Conservation (phyloP, 2,113 vertebrate genomes). For the Chlamydotis undulata region DNA sequence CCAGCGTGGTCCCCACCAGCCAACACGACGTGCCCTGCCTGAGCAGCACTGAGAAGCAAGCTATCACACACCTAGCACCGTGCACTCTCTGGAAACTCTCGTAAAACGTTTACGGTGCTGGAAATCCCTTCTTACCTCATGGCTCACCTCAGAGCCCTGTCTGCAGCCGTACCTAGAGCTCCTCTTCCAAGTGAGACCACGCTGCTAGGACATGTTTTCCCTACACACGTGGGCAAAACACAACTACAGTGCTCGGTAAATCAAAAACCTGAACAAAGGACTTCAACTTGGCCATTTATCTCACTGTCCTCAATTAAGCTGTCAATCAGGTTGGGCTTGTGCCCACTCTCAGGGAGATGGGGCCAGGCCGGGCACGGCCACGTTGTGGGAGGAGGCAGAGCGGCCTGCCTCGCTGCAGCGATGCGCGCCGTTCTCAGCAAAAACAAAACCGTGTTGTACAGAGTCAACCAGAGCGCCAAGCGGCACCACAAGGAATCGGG, state of each 20-base stretch:
- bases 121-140: not conserved
- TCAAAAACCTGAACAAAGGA: not conserved
- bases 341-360: not conserved
- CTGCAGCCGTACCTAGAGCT: not conserved
- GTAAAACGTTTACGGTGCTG: accelerated
- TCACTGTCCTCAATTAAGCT: not conserved
- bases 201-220: not conserved
- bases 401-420: not conserved
- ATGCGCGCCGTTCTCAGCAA: not conserved
- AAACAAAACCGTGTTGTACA: accelerated
- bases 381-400: not conserved
- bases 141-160: not conserved
- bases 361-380: not conserved
- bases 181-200: no score
- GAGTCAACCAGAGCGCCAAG: no score
- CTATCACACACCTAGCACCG: accelerated
- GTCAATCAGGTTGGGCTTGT: not conserved
- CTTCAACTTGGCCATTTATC: not conserved
- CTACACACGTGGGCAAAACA: not conserved
- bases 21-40: accelerated
- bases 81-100: accelerated
- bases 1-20: not conserved
- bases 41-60: accelerated
- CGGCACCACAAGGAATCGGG: accelerated
- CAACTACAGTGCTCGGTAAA: not conserved